Percentiles rank a stretch among this genome's conserved stretches.
Evolutionary conservation across 2,888 invertebrate species (phyloP).

Genomic region (Argyra leucocephala): DNA sequence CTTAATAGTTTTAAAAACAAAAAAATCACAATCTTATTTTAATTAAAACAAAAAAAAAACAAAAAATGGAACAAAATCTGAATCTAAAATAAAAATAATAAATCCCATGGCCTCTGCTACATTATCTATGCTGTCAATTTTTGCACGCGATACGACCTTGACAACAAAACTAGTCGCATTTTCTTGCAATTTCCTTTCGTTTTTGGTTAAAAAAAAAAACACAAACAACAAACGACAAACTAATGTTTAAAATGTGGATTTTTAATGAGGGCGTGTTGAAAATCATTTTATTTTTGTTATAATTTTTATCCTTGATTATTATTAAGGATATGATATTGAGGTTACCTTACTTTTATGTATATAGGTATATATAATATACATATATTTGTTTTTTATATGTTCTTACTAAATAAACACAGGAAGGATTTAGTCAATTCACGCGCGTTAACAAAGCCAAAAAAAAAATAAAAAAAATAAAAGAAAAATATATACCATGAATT

Average conservation of each 20-base stretch:
- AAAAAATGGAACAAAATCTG: too few species aligned
- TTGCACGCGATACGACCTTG: not conserved
- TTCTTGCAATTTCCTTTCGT: slow-evolving; percentile 6
- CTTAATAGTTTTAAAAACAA: too few species aligned
- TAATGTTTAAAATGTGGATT: not conserved
- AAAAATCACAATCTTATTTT: too few species aligned
- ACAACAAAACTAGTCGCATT: not conserved
- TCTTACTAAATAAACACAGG: not conserved
- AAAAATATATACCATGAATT: too few species aligned
- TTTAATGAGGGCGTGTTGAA: not conserved
- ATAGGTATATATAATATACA: too few species aligned
- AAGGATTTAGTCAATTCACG: not conserved
- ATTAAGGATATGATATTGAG: not conserved
- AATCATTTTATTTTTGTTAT: not conserved
- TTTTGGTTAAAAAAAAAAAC: not conserved
- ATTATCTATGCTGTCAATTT: too few species aligned
- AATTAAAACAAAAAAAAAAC: too few species aligned
- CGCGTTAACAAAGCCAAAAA: too few species aligned
- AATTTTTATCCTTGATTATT: not conserved
- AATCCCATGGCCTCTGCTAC: too few species aligned
- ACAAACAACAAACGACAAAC: not conserved
- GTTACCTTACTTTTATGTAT: not conserved
- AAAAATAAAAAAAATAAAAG: too few species aligned
- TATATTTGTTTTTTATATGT: not conserved
- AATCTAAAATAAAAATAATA: too few species aligned